Conservation (phyloP, 2,888 invertebrate genomes). For the Rhyacophila evoluta region DNA sequence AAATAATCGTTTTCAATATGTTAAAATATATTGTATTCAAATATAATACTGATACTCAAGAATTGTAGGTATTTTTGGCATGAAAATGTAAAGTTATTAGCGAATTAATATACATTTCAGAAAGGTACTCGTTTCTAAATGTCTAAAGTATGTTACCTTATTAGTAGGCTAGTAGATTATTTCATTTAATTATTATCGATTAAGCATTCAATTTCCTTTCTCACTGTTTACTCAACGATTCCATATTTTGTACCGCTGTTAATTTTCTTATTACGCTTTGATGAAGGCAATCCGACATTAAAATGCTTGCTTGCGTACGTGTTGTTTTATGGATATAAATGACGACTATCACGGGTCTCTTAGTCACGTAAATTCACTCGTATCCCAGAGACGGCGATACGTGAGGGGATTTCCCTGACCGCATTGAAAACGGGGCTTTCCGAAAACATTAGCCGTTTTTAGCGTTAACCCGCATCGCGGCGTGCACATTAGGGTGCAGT, state of each 20-base stretch:
- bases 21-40: too few species aligned
- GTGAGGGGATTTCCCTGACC: constrained; percentile 16
- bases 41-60: too few species aligned
- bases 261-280: background rate
- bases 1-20: too few species aligned
- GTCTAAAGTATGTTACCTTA: too few species aligned
- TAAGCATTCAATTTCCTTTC: too few species aligned
- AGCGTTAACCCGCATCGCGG: background rate
- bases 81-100: too few species aligned
- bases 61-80: too few species aligned
- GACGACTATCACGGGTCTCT: background rate
- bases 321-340: background rate
- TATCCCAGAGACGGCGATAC: background rate
- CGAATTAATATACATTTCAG: too few species aligned
- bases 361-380: constrained; percentile 17
- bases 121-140: too few species aligned
- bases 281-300: background rate
- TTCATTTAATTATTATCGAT: too few species aligned
- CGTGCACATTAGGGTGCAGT: background rate
- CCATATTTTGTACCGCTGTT: background rate
- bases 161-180: too few species aligned
- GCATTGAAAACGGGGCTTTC: background rate
- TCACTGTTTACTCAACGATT: too few species aligned
- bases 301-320: background rate
- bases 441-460: constrained; percentile 4